Evolutionary conservation across 2,113 vertebrate species (phyloP), one percentile per base, ranked within the genome.

Genomic region (Colossoma macropomum): DNA sequence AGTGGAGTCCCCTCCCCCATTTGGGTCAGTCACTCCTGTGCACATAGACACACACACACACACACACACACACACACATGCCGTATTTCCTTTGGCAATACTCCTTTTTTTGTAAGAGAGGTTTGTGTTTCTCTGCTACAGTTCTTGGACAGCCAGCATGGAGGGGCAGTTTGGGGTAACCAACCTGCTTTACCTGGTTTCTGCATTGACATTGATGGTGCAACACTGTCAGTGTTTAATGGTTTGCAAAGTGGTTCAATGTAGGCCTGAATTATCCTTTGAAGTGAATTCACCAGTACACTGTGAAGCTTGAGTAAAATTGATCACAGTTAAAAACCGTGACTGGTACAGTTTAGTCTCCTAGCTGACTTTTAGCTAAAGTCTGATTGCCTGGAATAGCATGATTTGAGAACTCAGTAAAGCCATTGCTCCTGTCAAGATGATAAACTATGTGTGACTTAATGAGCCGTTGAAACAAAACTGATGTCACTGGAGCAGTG

Each of bases 91-190:
- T 65, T 30, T 77, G 87, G 86, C 79, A 45, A 68, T 59, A 23
- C 75, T 60, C 34, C 56, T 85, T 74, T 85, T 74, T 88, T 30
- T 83, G 50, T 38, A 19, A 45, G 66, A 79, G 78, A 82, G 71
- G 80, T 84, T 23, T 59, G 63, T 81, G 81, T 86, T 80, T 83
- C 75, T 85, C 48, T 86, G 71, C 17, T 23, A 41, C 9, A n/a
- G 21, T 71, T 41, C 21, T 13, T 45, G 38, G 23, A 71, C 68
- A 71, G 11, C 8, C 68, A 38, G 34, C 34, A 34, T 38, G 25
- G 66, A 38, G 66, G 30, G 63, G 32, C 28, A 66, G n/a, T 66
- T 66, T 15, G 28, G 15, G 25, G 9, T 21, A 45, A 23, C 21
- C 19, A 38, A 21, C 21, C 19, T 41, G 34, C 11, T 71, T 25